phyloP scores from a whole-genome alignment of 2,888 invertebrate species.

The Eulithis prunata region DNA sequence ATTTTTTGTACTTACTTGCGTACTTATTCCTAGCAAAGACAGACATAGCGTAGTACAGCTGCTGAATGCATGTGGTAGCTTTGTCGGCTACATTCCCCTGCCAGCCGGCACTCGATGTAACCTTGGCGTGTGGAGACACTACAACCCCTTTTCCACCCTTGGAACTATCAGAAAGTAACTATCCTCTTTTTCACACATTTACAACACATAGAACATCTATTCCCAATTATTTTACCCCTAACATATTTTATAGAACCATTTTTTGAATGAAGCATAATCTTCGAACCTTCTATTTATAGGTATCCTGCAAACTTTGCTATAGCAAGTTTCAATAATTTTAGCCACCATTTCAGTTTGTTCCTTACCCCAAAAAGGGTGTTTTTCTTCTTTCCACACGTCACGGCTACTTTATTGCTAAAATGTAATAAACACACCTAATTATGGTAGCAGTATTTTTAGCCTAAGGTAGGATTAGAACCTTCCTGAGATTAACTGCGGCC shows the following conservation, averaged over 20 bases:
- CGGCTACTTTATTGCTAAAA: constrained; percentile 70
- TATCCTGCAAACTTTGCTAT: neutral
- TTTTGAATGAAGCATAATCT: no score
- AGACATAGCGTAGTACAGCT: constrained; percentile 61
- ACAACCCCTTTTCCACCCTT: constrained; percentile 3
- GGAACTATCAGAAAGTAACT: no score
- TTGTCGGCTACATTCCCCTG: constrained; percentile 67
- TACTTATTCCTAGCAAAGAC: constrained; percentile 32
- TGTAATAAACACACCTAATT: constrained; percentile 75
- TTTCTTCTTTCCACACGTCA: constrained; percentile 57
- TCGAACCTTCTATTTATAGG: no score
- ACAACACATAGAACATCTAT: no score
- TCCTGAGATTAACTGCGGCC: constrained; percentile 69
- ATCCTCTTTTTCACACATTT: no score
- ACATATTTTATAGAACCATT: no score
- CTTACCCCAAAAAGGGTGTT: neutral
- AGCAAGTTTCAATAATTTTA: neutral
- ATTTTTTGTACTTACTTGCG: constrained; percentile 35
- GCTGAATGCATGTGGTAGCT: constrained; percentile 79
- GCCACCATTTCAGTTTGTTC: neutral
- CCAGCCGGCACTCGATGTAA: constrained; percentile 66
- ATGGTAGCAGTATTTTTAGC: constrained; percentile 79
- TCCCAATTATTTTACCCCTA: no score
- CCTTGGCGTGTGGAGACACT: constrained; percentile 61
- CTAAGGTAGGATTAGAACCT: constrained; percentile 76